Conservation (phyloP, 2,797 vertebrate genomes). For the Diglossa cyanea region DNA sequence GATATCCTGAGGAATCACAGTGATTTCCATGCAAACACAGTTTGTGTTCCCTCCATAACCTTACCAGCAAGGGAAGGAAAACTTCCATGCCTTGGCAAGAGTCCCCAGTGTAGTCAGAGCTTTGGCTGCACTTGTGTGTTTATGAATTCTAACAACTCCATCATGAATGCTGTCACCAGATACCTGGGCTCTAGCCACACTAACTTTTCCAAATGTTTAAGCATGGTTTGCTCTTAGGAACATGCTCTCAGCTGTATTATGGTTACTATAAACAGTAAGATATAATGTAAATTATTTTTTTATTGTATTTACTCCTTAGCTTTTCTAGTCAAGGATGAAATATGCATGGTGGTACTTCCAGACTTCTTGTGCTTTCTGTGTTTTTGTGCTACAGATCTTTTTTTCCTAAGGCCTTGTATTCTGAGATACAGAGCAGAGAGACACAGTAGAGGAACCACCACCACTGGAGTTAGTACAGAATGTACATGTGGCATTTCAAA, state of each 20-base stretch:
- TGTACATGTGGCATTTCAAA: slow-evolving; percentile 1
- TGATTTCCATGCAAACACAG: not conserved
- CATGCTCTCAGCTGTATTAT: not conserved
- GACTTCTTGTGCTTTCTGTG: not conserved
- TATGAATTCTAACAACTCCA: slow-evolving; percentile 37
- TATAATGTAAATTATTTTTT: not conserved
- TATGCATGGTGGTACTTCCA: not conserved
- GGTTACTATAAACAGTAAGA: not conserved
- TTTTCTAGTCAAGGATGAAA: not conserved
- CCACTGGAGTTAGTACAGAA: not conserved
- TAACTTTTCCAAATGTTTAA: slow-evolving; percentile 42
- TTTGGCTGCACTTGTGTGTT: slow-evolving; percentile 26
- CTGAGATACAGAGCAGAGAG: not conserved
- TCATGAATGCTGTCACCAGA: slow-evolving; percentile 11
- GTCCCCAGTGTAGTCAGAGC: slow-evolving; percentile 15
- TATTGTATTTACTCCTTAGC: not conserved
- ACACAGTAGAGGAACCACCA: not conserved
- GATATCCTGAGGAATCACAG: slow-evolving; percentile 8
- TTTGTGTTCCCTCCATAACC: slow-evolving; percentile 22
- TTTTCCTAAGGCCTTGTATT: not conserved
- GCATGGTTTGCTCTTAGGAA: not conserved
- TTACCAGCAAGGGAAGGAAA: slow-evolving; percentile 48
- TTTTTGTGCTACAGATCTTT: not conserved
- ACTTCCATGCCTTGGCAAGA: slow-evolving; percentile 7
- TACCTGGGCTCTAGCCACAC: slow-evolving; percentile 33